Evolutionary conservation across 2,113 vertebrate genomes (phyloP).

Genomic region (Pyxicephalus adspersus): DNA sequence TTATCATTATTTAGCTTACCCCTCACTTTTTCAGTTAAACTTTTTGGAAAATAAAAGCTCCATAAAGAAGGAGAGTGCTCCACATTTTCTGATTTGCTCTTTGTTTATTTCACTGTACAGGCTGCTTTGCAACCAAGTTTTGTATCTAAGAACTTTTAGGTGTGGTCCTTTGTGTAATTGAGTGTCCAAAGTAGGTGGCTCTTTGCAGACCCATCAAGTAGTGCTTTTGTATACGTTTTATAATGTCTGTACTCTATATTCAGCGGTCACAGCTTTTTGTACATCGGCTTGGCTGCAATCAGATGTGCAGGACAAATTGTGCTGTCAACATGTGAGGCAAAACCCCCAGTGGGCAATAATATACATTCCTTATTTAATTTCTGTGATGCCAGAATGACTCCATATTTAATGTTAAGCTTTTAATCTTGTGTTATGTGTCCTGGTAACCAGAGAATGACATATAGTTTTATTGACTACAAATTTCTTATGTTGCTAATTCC

Average conservation of each 20-base stretch:
- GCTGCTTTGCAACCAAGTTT: slow-evolving; percentile 47
- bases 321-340: slow-evolving; percentile 51
- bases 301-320: slow-evolving; percentile 33
- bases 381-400: background rate
- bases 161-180: slow-evolving; percentile 55
- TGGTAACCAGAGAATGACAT: too few species aligned
- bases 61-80: background rate
- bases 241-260: slow-evolving; percentile 30
- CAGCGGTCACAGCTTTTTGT: slow-evolving; percentile 40
- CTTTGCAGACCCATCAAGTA: slow-evolving; percentile 41
- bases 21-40: too few species aligned
- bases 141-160: slow-evolving; percentile 55
- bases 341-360: slow-evolving; percentile 6
- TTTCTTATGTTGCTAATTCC: too few species aligned
- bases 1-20: too few species aligned
- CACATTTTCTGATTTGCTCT: background rate
- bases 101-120: slow-evolving; percentile 45
- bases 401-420: too few species aligned
- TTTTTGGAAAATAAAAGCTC: too few species aligned
- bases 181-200: slow-evolving; percentile 48
- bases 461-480: too few species aligned
- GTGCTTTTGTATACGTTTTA: slow-evolving; percentile 53
- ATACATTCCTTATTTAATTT: slow-evolving; percentile 41
- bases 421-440: too few species aligned
- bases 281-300: slow-evolving; percentile 41